phyloP scores from a whole-genome alignment of 2,113 vertebrate genomes.

The Pachyramphus minor region DNA sequence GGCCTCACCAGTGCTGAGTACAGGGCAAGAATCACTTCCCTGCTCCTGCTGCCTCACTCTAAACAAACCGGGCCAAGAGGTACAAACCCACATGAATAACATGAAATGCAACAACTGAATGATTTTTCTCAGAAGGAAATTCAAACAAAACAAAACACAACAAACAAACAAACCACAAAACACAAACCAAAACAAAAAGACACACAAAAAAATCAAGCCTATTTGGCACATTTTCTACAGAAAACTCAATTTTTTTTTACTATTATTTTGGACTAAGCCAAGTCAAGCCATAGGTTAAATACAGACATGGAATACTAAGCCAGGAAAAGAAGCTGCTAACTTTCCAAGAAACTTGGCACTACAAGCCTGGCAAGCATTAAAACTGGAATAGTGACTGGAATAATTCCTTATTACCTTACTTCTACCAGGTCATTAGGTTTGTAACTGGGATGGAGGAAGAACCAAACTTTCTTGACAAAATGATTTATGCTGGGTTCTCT shows the following conservation, averaged over 20 bases:
- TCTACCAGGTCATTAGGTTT: constrained; percentile 98
- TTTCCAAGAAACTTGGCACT: background rate
- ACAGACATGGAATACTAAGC: background rate
- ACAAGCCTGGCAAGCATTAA: background rate
- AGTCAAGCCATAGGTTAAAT: background rate
- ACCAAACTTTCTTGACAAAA: constrained; percentile 99
- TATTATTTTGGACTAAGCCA: background rate
- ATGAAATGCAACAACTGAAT: background rate
- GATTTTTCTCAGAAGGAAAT: background rate
- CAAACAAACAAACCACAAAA: no score
- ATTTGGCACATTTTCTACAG: background rate
- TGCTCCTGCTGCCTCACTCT: no score
- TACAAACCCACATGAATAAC: background rate
- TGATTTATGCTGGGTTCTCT: constrained; percentile 95
- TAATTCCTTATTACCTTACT: constrained; percentile 82
- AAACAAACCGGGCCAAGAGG: no score
- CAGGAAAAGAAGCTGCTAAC: background rate
- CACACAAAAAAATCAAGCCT: background rate
- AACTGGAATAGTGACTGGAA: background rate
- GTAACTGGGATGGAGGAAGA: constrained; percentile 98
- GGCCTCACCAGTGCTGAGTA: no score
- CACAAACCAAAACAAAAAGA: no score
- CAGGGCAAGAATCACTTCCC: no score
- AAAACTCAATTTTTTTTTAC: background rate
- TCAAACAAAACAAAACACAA: fast-evolving